phyloP scores from a whole-genome alignment of 2,888 invertebrate species.

The Drosophila meridionalis region DNA sequence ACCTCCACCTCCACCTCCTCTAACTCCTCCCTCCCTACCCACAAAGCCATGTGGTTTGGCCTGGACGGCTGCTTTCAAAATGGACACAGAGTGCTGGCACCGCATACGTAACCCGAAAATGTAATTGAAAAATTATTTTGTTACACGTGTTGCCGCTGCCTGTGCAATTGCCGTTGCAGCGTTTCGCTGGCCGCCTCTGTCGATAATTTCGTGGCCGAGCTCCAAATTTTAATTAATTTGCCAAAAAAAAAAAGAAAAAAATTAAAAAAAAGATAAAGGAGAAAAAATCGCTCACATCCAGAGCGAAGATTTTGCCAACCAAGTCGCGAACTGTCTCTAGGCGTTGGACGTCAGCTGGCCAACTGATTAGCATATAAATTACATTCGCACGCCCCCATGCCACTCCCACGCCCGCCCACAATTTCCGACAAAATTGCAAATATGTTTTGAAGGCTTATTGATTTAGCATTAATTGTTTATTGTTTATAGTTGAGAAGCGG shows the following conservation, averaged over 20 bases:
- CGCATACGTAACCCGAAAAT: constrained; percentile 71
- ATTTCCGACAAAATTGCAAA: constrained; percentile 38
- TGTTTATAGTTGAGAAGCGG: constrained; percentile 67
- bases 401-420: neutral
- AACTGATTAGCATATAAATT: constrained; percentile 77
- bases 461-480: constrained; percentile 79
- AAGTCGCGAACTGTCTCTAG: constrained; percentile 12
- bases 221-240: constrained; percentile 75
- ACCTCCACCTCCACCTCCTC: neutral
- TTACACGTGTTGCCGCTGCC: constrained; percentile 64
- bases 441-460: constrained; percentile 64
- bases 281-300: constrained; percentile 11
- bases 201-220: constrained; percentile 67
- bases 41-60: neutral
- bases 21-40: neutral
- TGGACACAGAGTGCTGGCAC: constrained; percentile 23
- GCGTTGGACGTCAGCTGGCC: neutral
- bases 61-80: constrained; percentile 4
- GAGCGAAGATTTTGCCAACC: neutral
- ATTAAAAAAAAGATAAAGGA: too few species aligned
- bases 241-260: neutral
- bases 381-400: constrained; percentile 45
- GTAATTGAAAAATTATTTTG: constrained; percentile 81
- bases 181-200: constrained; percentile 22
- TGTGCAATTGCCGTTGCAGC: constrained; percentile 20